Base-by-base conservation (phyloP, 2,888 invertebrate genomes). In the Odontothrips loti region DNA sequence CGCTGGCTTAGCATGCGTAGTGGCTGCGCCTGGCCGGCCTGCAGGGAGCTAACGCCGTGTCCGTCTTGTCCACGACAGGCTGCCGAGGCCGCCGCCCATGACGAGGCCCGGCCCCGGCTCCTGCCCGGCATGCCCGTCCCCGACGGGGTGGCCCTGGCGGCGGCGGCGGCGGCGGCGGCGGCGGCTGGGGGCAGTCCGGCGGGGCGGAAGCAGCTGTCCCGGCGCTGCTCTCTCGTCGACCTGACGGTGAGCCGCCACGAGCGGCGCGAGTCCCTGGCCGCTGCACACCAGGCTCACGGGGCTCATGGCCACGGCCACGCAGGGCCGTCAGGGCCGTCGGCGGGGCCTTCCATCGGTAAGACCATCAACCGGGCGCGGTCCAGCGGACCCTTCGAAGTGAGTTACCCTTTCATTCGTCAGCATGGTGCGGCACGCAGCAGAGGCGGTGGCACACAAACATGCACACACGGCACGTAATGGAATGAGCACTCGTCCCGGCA, bases 161-260 rank as follows among this genome's bases (percentile, higher is more conserved):
- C 68, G 68, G 68, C 68, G 68, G 68, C 11, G 68, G 68, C 23
- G 68, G 68, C 23, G n/a, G 9, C 23, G 68, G 68, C 68, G 68
- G 9, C 23, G 9, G 68, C 68, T 6, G 34, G 34, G 34, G 34
- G 34, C 34, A 43, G 34, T 6, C 34, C 34, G 68, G 68, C 27
- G 27, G 68, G 10, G 27, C 23, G 68, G 27, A n/a, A 75, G 68
- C 68, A 75, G 68, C 68, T 75, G 23, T 75, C 68, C 11, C 79
- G 82, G 63, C 80, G 82, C 23, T 82, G 82, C 68, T 82, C 82
- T 23, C 75, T 82, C 80, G 82, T 79, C 20, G 82, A 82, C 80
- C 81, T 82, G 68, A 82, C 82, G 51, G 79, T 82, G 51, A 82
- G 81, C 80, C 79, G 82, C 48, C 82, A 82, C 79, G 82, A 75